A percentile compares a stretch with the other conserved stretches of the same genome.
phyloP scores from a whole-genome alignment of 1,140 invertebrate genomes.

The Neuroterus valhalla region DNA sequence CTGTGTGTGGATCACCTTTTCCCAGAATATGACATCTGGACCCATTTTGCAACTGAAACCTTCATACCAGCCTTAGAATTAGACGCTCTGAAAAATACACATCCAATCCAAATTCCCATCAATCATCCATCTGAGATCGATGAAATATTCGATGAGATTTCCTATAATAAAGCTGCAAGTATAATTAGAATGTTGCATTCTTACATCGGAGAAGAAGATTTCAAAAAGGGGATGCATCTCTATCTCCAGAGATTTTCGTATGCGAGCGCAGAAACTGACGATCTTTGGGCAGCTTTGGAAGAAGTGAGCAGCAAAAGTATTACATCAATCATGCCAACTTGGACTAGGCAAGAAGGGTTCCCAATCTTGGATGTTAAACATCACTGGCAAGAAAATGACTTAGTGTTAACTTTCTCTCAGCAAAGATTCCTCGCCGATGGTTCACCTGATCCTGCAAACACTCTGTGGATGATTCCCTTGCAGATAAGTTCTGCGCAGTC shows the following conservation, averaged over 20 bases:
- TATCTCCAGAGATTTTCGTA: constrained; percentile 93
- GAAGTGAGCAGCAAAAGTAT: constrained; percentile 94
- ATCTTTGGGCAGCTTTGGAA: constrained; percentile 94
- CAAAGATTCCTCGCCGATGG: constrained; percentile 92
- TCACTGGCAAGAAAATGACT: constrained; percentile 76
- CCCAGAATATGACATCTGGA: constrained; percentile 95
- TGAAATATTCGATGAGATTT: constrained; percentile 97
- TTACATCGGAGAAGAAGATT: constrained; percentile 95
- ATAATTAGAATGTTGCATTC: constrained; percentile 97
- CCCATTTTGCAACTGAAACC: constrained; percentile 91
- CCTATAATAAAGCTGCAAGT: constrained; percentile 94
- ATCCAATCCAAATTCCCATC: constrained; percentile 93
- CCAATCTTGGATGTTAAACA: constrained; percentile 79
- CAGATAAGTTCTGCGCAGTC: constrained; percentile 85
- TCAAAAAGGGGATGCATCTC: constrained; percentile 94
- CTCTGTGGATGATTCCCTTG: constrained; percentile 92
- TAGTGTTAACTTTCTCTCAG: constrained; percentile 85
- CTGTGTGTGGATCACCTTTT: constrained; percentile 91
- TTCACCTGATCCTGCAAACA: constrained; percentile 74
- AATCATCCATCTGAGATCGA: constrained; percentile 93
- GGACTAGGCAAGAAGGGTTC: constrained; percentile 96
- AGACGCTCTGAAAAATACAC: constrained; percentile 92
- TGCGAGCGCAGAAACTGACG: constrained; percentile 93
- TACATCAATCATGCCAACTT: constrained; percentile 92
- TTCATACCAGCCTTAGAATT: constrained; percentile 89